Percentiles rank a stretch among this genome's conserved stretches.
phyloP scores from a whole-genome alignment of 2,113 vertebrate genomes.

The Mixornis gularis region DNA sequence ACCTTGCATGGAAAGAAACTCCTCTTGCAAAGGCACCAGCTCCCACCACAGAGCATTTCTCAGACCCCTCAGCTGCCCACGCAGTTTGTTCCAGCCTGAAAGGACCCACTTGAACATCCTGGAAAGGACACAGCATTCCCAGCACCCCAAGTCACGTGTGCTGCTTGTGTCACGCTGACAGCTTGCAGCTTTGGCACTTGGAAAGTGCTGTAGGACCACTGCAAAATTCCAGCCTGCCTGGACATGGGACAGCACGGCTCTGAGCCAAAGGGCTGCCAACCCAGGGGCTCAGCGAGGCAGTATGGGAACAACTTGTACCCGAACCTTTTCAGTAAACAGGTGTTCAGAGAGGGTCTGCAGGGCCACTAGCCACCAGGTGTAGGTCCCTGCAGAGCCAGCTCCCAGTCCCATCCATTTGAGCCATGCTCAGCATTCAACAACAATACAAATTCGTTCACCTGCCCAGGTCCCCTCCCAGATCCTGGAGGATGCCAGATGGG shows the following conservation, averaged over 20 bases:
- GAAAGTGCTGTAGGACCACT: not conserved
- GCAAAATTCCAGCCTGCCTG: not conserved
- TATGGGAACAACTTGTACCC: accelerated
- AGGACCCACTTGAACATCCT: conserved; percentile 17
- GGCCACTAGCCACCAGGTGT: not conserved
- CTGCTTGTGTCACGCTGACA: not conserved
- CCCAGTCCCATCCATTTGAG: not conserved
- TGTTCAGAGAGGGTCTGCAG: accelerated
- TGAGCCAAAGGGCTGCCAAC: not conserved
- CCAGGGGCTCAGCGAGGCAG: accelerated
- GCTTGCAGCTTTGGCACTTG: conserved; percentile 3
- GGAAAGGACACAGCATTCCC: conserved; percentile 29
- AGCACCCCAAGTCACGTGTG: not conserved
- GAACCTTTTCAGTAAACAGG: not conserved
- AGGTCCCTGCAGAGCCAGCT: not conserved
- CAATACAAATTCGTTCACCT: not conserved
- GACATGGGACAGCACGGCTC: accelerated
- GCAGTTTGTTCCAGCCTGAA: conserved; percentile 24
- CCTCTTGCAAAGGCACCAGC: not conserved
- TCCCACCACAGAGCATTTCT: not conserved
- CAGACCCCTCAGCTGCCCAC: not conserved
- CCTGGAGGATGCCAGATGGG: not conserved
- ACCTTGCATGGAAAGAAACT: conserved; percentile 15
- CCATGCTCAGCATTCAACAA: not conserved
- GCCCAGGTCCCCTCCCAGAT: not conserved